Evolutionary conservation across 2,888 invertebrate genomes (phyloP).

Genomic region (Ctena decussata): DNA sequence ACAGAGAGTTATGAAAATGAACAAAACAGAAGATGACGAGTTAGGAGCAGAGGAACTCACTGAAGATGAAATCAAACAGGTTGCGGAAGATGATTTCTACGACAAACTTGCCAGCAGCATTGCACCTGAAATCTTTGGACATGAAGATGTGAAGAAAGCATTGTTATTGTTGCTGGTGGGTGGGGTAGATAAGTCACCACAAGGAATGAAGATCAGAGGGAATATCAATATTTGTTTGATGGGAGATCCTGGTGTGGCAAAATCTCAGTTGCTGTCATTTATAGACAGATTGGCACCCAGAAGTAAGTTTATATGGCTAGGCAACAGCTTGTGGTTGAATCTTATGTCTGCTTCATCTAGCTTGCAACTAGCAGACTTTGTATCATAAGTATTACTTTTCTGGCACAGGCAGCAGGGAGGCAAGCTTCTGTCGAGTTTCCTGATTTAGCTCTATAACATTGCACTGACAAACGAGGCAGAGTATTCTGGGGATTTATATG

Average conservation of each 20-base stretch:
- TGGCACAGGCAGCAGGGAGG: too few relatives aligned
- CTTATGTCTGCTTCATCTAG: neutral
- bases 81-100: constrained; percentile 96
- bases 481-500: too few relatives aligned
- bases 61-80: constrained; percentile 93
- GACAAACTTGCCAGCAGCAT: constrained; percentile 96
- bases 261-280: constrained; percentile 98
- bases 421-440: too few relatives aligned
- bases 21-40: constrained; percentile 93
- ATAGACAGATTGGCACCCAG: constrained; percentile 97
- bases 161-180: constrained; percentile 95
- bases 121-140: constrained; percentile 99
- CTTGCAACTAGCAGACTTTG: too few relatives aligned
- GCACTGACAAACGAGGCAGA: too few relatives aligned
- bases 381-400: too few relatives aligned
- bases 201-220: constrained; percentile 98
- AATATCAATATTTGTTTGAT: constrained; percentile 98
- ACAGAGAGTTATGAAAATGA: constrained; percentile 92
- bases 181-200: constrained; percentile 92
- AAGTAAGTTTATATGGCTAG: constrained; percentile 88
- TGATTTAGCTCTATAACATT: too few relatives aligned
- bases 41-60: constrained; percentile 91
- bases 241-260: constrained; percentile 99
- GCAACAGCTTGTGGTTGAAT: too few relatives aligned
- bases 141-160: constrained; percentile 99